These are phyloP conservation scores for Meandrusa payeni DNA, from an alignment of 2,888 invertebrate species.

Conservation along the genomic window DNA sequence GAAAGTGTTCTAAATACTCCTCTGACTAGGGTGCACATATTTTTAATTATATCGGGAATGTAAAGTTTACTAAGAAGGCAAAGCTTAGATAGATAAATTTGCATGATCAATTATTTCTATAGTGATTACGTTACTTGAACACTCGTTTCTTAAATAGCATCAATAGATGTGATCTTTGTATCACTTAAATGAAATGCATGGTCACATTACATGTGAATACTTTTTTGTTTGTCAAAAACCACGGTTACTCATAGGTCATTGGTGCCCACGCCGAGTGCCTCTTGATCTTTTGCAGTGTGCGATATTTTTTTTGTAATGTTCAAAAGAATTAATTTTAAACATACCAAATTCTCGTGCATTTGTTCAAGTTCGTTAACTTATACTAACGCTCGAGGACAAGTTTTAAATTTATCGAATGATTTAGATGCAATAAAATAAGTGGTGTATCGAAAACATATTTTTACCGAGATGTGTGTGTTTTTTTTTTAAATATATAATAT, in stretches of 20 bases:
- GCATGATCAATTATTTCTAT: too few species aligned
- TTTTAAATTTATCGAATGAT: constrained; percentile 10
- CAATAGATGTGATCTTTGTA: too few species aligned
- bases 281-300: constrained; percentile 29
- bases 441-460: constrained; percentile 8
- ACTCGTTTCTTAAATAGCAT: too few species aligned
- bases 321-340: constrained; percentile 15
- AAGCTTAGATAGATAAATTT: too few species aligned
- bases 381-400: constrained; percentile 5
- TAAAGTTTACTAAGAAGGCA: too few species aligned
- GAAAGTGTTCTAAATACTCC: too few species aligned
- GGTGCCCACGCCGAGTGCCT: constrained; percentile 52
- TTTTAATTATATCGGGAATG: too few species aligned
- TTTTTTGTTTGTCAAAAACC: constrained; percentile 37
- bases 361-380: constrained; percentile 17
- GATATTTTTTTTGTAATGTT: constrained; percentile 24
- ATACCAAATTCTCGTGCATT: constrained; percentile 10
- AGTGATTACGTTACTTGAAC: too few species aligned
- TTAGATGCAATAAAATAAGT: constrained; percentile 9
- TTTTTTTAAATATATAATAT: too few species aligned
- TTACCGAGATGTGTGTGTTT: too few species aligned
- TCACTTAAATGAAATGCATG: constrained; percentile 15
- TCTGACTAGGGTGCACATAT: too few species aligned
- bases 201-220: constrained; percentile 18
- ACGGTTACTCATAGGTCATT: constrained; percentile 72